Evolutionary conservation across 2,888 invertebrate species (phyloP).

Genomic region (Atethmia centrago): DNA sequence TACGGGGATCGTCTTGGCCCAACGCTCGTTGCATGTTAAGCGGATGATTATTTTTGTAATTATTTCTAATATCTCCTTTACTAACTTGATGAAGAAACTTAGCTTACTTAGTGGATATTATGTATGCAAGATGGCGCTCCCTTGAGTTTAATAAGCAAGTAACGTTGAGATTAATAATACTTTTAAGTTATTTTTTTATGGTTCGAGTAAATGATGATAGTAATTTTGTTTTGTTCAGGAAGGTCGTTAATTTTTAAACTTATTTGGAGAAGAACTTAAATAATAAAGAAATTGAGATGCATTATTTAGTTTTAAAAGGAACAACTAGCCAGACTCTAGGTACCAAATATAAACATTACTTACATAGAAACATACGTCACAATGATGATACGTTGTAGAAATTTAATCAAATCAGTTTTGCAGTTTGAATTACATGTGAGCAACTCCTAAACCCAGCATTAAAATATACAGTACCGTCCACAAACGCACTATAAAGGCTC

Average conservation of each 20-base stretch:
- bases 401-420: not conserved
- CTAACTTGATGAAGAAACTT: constrained; percentile 65
- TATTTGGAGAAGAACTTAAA: constrained; percentile 16
- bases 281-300: not conserved
- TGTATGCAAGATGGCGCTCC: constrained; percentile 64
- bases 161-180: constrained; percentile 49
- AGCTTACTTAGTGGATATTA: constrained; percentile 66
- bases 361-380: not conserved
- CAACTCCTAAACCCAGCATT: not conserved
- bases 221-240: constrained; percentile 50
- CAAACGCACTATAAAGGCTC: not conserved
- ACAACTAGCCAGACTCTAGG: not conserved
- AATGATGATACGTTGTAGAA: not conserved
- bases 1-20: constrained; percentile 41
- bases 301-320: not conserved
- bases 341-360: not conserved
- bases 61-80: constrained; percentile 69
- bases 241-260: constrained; percentile 39
- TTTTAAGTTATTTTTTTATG: constrained; percentile 49
- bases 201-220: constrained; percentile 32
- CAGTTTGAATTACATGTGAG: not conserved
- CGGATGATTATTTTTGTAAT: constrained; percentile 70
- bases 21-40: constrained; percentile 67
- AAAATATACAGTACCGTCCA: not conserved
- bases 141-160: constrained; percentile 61